These are phyloP conservation scores for Rhynchonema sp. DNA, from an alignment of 2,888 invertebrate genomes.

Conservation along the genomic window DNA sequence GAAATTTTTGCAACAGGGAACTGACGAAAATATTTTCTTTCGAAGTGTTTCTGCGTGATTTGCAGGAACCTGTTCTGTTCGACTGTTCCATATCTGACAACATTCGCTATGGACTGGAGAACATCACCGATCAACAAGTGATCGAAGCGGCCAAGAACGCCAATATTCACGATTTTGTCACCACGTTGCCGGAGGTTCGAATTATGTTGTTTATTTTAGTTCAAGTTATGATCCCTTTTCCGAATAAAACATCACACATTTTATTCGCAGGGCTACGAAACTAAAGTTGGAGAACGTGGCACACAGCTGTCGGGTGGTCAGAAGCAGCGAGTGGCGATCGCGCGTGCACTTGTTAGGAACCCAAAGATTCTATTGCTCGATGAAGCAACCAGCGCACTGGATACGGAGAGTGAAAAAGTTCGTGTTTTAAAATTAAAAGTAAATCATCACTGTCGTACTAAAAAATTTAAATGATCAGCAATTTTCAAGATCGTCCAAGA, in stretches of 20 bases:
- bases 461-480: too few relatives aligned
- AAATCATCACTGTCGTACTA: too few relatives aligned
- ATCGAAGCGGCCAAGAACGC: constrained; percentile 23
- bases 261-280: not conserved
- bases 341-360: not conserved
- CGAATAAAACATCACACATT: not conserved
- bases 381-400: not conserved
- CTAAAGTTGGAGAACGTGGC: not conserved
- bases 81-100: constrained; percentile 66
- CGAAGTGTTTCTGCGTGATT: too few relatives aligned
- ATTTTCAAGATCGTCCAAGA: not conserved
- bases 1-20: too few relatives aligned
- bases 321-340: not conserved
- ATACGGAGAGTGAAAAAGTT: not conserved
- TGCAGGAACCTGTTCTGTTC: constrained; percentile 73
- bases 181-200: constrained; percentile 17
- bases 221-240: not conserved
- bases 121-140: constrained; percentile 17
- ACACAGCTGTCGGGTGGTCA: not conserved
- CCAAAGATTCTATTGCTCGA: not conserved
- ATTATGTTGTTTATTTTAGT: not conserved
- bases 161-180: constrained; percentile 29
- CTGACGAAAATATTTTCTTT: too few relatives aligned
- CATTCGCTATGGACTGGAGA: constrained; percentile 55
- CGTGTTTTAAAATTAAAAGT: not conserved